Evolutionary conservation across 2,797 vertebrate species (phyloP).

Genomic region (Anisognathus igniventris): DNA sequence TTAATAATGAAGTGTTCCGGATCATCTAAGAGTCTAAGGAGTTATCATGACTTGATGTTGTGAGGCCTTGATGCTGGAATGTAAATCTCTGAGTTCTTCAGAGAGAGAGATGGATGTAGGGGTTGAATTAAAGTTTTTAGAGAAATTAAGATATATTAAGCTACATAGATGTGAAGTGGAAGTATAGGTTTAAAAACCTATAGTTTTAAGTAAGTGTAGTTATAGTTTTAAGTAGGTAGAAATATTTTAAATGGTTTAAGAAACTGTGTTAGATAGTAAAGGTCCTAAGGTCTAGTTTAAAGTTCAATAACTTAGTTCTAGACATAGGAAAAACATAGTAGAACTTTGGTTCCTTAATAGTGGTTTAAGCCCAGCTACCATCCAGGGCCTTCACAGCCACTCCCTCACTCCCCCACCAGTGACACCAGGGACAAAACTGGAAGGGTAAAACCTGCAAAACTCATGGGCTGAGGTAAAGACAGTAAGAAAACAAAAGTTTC

Average conservation of each 20-base stretch:
- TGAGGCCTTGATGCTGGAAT: background rate
- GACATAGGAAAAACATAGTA: background rate
- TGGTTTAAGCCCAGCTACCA: background rate
- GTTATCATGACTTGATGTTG: background rate
- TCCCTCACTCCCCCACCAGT: rapidly evolving
- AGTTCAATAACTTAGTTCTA: background rate
- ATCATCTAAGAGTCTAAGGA: background rate
- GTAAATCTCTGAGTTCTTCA: background rate
- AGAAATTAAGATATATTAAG: background rate
- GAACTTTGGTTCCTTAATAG: background rate
- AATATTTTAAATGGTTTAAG: background rate
- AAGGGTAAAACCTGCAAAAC: background rate
- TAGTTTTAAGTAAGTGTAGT: background rate
- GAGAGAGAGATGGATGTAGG: background rate
- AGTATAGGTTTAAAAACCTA: background rate
- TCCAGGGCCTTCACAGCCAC: background rate
- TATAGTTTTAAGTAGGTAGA: background rate
- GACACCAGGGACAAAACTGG: rapidly evolving
- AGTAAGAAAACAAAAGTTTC: background rate
- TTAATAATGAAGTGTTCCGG: background rate
- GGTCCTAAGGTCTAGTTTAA: background rate
- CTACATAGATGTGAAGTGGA: background rate
- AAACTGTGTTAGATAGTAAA: background rate
- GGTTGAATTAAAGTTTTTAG: background rate
- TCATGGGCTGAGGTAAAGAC: too few relatives aligned